Conservation (phyloP, 1,140 invertebrate genomes). For the Drosophila pruinosa region DNA sequence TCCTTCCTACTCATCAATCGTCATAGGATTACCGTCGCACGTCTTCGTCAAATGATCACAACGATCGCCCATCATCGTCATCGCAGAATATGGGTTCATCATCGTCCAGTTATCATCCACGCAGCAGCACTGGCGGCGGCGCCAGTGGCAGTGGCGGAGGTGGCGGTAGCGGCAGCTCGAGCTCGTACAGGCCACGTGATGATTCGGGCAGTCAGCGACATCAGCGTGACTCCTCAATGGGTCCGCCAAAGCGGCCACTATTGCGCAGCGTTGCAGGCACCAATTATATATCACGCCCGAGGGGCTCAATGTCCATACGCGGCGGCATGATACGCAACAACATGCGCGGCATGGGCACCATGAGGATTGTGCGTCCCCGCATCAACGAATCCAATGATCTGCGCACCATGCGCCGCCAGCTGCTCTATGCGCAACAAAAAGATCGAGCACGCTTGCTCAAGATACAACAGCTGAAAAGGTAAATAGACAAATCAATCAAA, state of each 20-base stretch:
- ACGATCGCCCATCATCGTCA: conserved; percentile 73
- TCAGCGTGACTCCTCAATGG: conserved; percentile 75
- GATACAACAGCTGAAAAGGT: conserved; percentile 82
- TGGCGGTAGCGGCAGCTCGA: conserved; percentile 54
- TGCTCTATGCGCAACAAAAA: conserved; percentile 79
- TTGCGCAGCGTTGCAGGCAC: conserved; percentile 71
- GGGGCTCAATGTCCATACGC: conserved; percentile 63
- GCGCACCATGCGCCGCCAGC: conserved; percentile 76
- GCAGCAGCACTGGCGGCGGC: conserved; percentile 53
- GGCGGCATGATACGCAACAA: conserved; percentile 68
- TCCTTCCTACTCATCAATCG: conserved; percentile 81
- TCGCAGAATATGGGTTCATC: conserved; percentile 70
- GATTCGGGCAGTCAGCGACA: conserved; percentile 59
- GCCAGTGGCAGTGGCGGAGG: conserved; percentile 21
- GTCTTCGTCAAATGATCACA: conserved; percentile 72
- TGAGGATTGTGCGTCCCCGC: conserved; percentile 68
- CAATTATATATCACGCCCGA: conserved; percentile 68
- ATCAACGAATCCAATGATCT: conserved; percentile 71
- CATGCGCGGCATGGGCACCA: conserved; percentile 67
- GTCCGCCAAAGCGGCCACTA: conserved; percentile 72
- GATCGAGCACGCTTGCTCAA: conserved; percentile 77
- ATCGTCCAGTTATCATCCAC: conserved; percentile 71
- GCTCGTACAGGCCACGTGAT: conserved; percentile 63
- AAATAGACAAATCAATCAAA: conserved; percentile 58
- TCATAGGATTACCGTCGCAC: conserved; percentile 82